Conservation (phyloP, 2,888 invertebrate species). For the Heliconius aoede region DNA sequence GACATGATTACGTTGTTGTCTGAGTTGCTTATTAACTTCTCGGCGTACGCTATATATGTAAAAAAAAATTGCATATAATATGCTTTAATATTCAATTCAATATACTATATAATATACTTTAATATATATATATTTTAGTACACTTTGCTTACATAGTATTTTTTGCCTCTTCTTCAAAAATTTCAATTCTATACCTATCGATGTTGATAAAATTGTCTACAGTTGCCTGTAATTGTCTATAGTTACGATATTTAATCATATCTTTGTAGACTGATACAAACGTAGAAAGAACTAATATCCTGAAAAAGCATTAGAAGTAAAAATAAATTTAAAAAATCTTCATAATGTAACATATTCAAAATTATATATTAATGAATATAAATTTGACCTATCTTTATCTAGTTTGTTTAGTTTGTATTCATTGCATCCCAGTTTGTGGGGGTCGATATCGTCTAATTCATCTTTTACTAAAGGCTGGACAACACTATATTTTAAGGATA, state of each 20-base stretch:
- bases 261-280: slow-evolving; percentile 56
- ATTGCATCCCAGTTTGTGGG: slow-evolving; percentile 45
- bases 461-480: slow-evolving; percentile 49
- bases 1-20: slow-evolving; percentile 65
- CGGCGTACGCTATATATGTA: slow-evolving; percentile 53
- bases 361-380: background rate
- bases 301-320: slow-evolving; percentile 47
- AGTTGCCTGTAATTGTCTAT: slow-evolving; percentile 46
- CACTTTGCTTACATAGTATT: slow-evolving; percentile 52
- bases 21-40: slow-evolving; percentile 62
- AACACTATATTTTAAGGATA: slow-evolving; percentile 51
- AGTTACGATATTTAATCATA: slow-evolving; percentile 53
- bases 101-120: too few species aligned
- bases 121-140: background rate
- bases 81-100: background rate
- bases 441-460: slow-evolving; percentile 52
- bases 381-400: slow-evolving; percentile 52
- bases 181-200: slow-evolving; percentile 48
- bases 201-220: slow-evolving; percentile 48
- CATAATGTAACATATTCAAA: background rate
- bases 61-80: background rate
- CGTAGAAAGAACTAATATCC: slow-evolving; percentile 53
- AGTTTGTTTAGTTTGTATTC: slow-evolving; percentile 56
- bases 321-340: background rate
- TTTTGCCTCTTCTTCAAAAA: slow-evolving; percentile 58